Conservation (phyloP, 2,888 invertebrate species). For the Seladonia tumulorum region DNA sequence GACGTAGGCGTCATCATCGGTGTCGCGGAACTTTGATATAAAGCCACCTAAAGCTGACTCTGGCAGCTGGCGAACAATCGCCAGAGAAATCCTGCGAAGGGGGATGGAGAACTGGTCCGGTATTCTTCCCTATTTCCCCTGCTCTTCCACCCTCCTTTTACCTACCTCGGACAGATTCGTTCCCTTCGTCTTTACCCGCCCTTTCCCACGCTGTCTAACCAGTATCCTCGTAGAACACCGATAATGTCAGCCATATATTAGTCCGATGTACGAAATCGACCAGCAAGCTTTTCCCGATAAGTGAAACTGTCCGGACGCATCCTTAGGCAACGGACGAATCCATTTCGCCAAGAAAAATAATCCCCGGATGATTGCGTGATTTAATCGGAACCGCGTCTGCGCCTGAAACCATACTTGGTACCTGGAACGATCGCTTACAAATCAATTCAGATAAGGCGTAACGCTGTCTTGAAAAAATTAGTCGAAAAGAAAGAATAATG, state of each 20-base stretch:
- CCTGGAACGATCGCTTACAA: no score
- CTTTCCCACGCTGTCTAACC: slow-evolving; percentile 25
- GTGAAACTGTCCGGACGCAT: slow-evolving; percentile 15
- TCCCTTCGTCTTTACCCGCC: neutral
- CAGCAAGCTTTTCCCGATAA: slow-evolving; percentile 15
- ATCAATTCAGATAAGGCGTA: no score
- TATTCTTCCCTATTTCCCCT: slow-evolving; percentile 28
- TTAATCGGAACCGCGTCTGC: neutral
- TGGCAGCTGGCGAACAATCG: slow-evolving; percentile 60
- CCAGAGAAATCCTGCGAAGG: slow-evolving; percentile 22
- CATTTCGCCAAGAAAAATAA: slow-evolving; percentile 6
- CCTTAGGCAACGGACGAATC: slow-evolving; percentile 24
- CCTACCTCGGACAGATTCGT: slow-evolving; percentile 10
- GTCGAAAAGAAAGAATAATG: no score
- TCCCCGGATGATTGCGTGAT: neutral
- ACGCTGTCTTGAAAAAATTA: no score
- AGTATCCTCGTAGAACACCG: slow-evolving; percentile 23
- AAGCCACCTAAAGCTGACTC: slow-evolving; percentile 58
- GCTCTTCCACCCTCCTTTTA: slow-evolving; percentile 11
- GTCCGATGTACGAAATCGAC: slow-evolving; percentile 18
- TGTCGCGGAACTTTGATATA: slow-evolving; percentile 56
- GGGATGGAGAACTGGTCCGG: neutral
- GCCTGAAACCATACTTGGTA: neutral
- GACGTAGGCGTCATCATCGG: slow-evolving; percentile 38
- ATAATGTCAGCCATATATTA: slow-evolving; percentile 45